These are phyloP conservation scores for Sporophila hypoxantha DNA, from an alignment of 2,113 vertebrate species.

Conservation along the genomic window DNA sequence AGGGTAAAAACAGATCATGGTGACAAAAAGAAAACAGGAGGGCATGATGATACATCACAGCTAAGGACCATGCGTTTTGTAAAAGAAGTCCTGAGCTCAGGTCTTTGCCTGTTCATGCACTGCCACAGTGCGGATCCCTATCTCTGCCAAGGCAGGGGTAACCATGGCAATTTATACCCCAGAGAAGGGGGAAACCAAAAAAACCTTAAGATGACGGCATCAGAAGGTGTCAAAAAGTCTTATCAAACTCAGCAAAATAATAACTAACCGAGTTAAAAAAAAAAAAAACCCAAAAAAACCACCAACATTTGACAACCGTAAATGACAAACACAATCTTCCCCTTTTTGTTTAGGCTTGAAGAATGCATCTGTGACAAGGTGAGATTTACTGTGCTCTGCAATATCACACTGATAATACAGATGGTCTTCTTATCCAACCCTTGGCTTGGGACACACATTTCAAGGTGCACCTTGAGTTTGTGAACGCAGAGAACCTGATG, in stretches of 20 bases:
- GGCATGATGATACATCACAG: neutral
- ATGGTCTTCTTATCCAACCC: neutral
- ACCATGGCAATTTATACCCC: neutral
- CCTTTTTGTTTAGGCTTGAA: neutral
- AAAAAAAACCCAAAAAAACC: no score
- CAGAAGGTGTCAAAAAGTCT: neutral
- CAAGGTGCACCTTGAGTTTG: neutral
- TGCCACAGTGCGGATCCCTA: rapidly evolving
- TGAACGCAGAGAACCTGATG: neutral
- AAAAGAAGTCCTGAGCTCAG: neutral
- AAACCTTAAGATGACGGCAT: neutral
- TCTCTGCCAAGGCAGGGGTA: neutral
- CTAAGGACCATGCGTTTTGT: neutral
- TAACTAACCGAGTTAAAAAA: neutral
- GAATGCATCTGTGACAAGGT: rapidly evolving
- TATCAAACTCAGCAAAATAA: neutral
- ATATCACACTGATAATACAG: neutral
- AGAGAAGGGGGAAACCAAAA: neutral
- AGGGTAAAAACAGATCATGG: constrained; percentile 79
- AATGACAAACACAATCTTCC: neutral
- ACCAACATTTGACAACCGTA: neutral
- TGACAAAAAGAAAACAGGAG: neutral
- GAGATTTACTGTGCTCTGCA: neutral
- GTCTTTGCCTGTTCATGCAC: neutral
- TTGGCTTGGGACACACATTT: neutral